These are phyloP conservation scores for Psilanteris sp. DNA, from an alignment of 1,140 invertebrate species.

Conservation along the genomic window DNA sequence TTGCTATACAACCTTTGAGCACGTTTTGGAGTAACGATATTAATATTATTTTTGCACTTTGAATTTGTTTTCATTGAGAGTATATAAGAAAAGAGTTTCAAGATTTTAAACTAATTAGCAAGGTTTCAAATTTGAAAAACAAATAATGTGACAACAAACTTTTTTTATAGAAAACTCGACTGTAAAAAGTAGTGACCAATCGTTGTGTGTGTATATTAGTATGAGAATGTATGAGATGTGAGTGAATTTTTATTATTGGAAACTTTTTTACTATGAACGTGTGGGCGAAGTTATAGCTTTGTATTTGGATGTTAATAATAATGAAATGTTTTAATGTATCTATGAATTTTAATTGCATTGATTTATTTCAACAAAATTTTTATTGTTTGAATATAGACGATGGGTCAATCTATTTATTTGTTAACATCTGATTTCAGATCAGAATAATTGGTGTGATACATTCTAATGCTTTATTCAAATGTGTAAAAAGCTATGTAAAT, in stretches of 20 bases:
- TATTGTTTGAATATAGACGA: constrained; percentile 14
- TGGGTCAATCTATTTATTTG: not conserved
- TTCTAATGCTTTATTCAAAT: constrained; percentile 40
- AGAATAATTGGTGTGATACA: constrained; percentile 40
- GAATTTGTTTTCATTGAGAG: no score
- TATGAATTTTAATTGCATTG: constrained; percentile 7
- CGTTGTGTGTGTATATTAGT: not conserved
- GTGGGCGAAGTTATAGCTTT: not conserved
- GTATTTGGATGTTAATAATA: no score
- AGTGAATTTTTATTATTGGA: constrained; percentile 36
- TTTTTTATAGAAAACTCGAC: constrained; percentile 19
- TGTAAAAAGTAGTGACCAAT: constrained; percentile 18
- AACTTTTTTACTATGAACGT: constrained; percentile 30
- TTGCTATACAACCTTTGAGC: no score
- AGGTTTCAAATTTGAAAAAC: no score
- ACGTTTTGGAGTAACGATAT: no score
- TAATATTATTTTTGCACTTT: no score
- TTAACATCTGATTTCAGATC: constrained; percentile 17
- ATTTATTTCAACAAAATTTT: constrained; percentile 42
- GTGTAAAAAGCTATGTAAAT: constrained; percentile 76
- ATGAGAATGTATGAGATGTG: constrained; percentile 1
- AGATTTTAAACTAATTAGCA: no score
- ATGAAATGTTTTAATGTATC: not conserved
- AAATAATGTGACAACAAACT: not conserved
- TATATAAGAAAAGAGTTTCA: no score